Percentiles rank a stretch among this genome's conserved stretches.
Evolutionary conservation across 2,888 invertebrate species (phyloP).

Genomic region (Erebia epiphron): DNA sequence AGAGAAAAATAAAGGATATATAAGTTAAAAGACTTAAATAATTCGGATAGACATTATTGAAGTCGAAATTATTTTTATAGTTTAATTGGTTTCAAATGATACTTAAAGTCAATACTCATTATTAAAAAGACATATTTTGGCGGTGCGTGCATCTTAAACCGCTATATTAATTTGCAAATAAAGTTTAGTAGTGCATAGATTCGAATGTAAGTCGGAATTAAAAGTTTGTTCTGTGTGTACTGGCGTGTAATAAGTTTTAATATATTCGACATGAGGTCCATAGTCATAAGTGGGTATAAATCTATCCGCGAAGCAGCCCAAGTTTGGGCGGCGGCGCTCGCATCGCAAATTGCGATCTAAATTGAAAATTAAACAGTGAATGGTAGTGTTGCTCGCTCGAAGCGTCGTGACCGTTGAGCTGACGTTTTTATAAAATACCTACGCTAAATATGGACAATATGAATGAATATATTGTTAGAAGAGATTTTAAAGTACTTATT

Average conservation of each 20-base stretch:
- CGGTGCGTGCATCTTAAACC: not conserved
- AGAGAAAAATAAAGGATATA: no score
- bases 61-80: no score
- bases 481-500: not conserved
- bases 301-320: constrained; percentile 76
- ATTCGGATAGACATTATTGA: no score
- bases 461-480: constrained; percentile 3
- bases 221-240: not conserved
- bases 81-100: no score
- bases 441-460: constrained; percentile 9
- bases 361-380: constrained; percentile 83
- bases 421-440: constrained; percentile 25
- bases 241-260: constrained; percentile 71
- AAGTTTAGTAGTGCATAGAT: not conserved
- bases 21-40: no score
- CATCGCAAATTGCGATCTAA: constrained; percentile 84
- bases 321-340: constrained; percentile 73
- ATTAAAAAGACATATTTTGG: no score
- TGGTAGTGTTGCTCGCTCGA: constrained; percentile 47
- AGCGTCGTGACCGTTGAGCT: constrained; percentile 44
- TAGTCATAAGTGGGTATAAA: constrained; percentile 68
- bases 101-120: no score
- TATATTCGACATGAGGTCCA: constrained; percentile 64
- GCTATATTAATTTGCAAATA: not conserved
- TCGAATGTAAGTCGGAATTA: not conserved